Base-by-base conservation (phyloP, 2,888 invertebrate genomes). In the Timandra comae region DNA sequence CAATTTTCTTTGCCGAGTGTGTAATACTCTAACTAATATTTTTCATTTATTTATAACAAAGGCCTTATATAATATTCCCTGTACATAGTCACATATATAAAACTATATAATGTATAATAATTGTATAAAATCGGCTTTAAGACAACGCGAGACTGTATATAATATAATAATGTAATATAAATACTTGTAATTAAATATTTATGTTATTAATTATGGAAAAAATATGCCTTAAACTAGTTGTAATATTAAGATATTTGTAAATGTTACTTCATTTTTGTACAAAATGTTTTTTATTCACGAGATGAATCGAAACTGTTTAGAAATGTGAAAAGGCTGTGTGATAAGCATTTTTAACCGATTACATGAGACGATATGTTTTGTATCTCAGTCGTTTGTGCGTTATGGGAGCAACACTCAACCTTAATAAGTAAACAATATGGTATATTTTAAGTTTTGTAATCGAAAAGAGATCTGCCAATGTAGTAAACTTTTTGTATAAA, bases 71-170 rank as follows among this genome's bases (percentile, higher is more conserved):
- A n/a, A n/a, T n/a, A n/a, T 27, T 51, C 43, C 39, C 19, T 45
- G 48, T 57, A 47, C 52, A 58, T 60, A 66, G 60, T 53, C 45
- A 52, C 41, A 41, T 62, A 53, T 56, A 59, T n/a, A n/a, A n/a
- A 59, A 56, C 47, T 50, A 56, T 58, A 54, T 60, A 55, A 52
- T 70, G 62, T 69, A 70, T 63, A 72, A 68, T 65, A 62, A 55
- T 52, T 70, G 62, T 69, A 70, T 63, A 72, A 68, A 65, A 62
- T 76, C 72, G 66, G 72, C 72, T 80, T 74, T 79, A 80, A 81
- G 71, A 69, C 70, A 73, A 65, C 60, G 72, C 75, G 78, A 81
- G 82, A 81, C 82, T 82, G 81, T 82, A 76, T 71, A 80, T 74
- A 79, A 67, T n/a, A 71, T 52, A 62, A 53, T 63, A 61, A 57